Conservation (phyloP, 2,888 invertebrate species). For the Tiliacea citrago region DNA sequence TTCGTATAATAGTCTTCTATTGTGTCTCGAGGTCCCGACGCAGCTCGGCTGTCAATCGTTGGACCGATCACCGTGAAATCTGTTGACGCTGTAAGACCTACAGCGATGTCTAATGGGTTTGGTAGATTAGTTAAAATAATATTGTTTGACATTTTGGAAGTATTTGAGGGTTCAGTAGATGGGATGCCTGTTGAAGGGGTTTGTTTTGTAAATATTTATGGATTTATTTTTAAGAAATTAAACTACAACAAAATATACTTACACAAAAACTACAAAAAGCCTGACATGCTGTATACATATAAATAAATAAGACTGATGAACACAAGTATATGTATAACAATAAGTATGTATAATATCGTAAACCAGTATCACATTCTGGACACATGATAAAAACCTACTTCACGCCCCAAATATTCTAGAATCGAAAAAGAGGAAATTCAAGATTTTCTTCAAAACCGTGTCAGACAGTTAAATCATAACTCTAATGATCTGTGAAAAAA, state of each 20-base stretch:
- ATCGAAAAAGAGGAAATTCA: constrained; percentile 20
- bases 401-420: constrained; percentile 26
- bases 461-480: constrained; percentile 43
- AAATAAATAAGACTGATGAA: too few relatives aligned
- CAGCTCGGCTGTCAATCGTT: constrained; percentile 78
- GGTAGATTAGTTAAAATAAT: constrained; percentile 63
- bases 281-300: too few relatives aligned
- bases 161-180: background rate
- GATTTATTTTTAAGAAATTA: background rate
- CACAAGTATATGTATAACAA: too few relatives aligned
- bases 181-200: background rate
- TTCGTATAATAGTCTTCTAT: constrained; percentile 74
- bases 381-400: constrained; percentile 12
- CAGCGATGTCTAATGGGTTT: constrained; percentile 72
- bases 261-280: too few relatives aligned
- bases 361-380: background rate
- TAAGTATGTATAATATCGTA: too few relatives aligned
- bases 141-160: constrained; percentile 22
- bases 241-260: too few relatives aligned
- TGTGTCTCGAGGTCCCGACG: constrained; percentile 67
- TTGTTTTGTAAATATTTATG: constrained; percentile 14
- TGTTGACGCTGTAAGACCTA: constrained; percentile 76
- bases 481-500: constrained; percentile 54
- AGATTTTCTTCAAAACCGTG: constrained; percentile 36
- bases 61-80: constrained; percentile 80